Evolutionary conservation across 2,888 invertebrate species (phyloP), one percentile per base, ranked within the genome.

Genomic region (Hylaea fasciaria): DNA sequence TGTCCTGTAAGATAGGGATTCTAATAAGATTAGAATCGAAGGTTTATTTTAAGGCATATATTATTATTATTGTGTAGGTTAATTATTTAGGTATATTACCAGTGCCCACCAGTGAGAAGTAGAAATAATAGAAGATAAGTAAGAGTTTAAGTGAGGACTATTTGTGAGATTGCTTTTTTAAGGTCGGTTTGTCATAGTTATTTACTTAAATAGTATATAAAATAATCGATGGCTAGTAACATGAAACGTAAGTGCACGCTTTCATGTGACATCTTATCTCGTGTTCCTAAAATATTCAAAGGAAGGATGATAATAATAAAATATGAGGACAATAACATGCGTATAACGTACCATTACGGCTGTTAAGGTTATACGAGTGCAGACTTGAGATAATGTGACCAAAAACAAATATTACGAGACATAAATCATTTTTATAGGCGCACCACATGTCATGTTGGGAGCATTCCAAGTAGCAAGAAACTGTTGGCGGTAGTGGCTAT

Each of bases 351-450:
- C 48, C 29, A 57, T 53, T 46, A 57, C 41, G 46, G 12, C 45
- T 49, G 47, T 52, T 49, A 56, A 55, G 44, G 48, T 51, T 50
- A 52, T 56, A 62, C 57, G 55, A 63, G 59, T 64, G 62, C 58
- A 58, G 56, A 51, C 60, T 62, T 58, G 63, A 64, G 67, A 68
- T 69, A 67, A 69, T 71, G 58, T 52, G 57, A 66, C 65, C 63
- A 65, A 71, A 72, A 73, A 72, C 66, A 72, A 72, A 77, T 74
- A 80, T 77, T 71, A 70, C 70, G 65, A 52, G 68, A 62, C 62
- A 73, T 74, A 72, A 69, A 75, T 78, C 72, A 75, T 69, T 75
- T 78, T 77, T 78, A 76, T 75, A 66, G 70, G 60, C 68, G 56
- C 48, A 62, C 67, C 69, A 69, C 70, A 69, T 74, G 71, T 68